Evolutionary conservation across 37 sponge, comb jelly and placozoan species (phyloP), one percentile per base, ranked within the genome.

Genomic region (Tethya wilhelma): DNA sequence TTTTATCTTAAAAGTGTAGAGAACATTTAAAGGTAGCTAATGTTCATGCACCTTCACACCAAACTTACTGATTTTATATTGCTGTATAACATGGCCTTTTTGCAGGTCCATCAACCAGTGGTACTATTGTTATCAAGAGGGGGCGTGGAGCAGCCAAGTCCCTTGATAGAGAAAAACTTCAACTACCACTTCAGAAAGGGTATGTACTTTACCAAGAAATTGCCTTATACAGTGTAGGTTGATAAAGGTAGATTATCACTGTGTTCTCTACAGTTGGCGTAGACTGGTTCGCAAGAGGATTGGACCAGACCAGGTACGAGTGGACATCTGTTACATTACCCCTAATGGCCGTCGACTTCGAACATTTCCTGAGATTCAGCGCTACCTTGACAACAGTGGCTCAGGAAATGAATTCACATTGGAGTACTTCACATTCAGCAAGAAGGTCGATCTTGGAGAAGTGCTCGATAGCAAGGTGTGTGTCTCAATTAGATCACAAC

Each of bases 391-490:
- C 60, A 34, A 53, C 36, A 86, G 72, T 31, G 29, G 0, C 9
- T 45, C 64, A 0, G 8, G 19, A 7, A n/a, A 79, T 0, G 82
- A 93, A 28, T 69, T 96, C 19, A 78, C 59, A 31, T 38, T 93
- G 36, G 87, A 88, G 38, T 65, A 93, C 83, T 96, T 96, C 79
- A 90, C 89, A 32, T 96, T 96, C 78, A 96, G 97, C 59, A 89
- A 83, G 72, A 96, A 90, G 45, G 76, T 96, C 6, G 69, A 75
- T 17, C 56, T 96, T 25, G 97, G 97, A 29, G 89, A 93, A 36
- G 81, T 86, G 74, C 80, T 90, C 41, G 81, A 92, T 44, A 46
- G 63, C 14, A 49, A 49, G 53, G 53, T 49, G 53, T 19, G 53
- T 14, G 14, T n/a, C n/a, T n/a, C 14, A 19, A 9, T 49, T 49